These are phyloP conservation scores for Eclectus roratus DNA, from an alignment of 2,113 vertebrate species.

Conservation along the genomic window DNA sequence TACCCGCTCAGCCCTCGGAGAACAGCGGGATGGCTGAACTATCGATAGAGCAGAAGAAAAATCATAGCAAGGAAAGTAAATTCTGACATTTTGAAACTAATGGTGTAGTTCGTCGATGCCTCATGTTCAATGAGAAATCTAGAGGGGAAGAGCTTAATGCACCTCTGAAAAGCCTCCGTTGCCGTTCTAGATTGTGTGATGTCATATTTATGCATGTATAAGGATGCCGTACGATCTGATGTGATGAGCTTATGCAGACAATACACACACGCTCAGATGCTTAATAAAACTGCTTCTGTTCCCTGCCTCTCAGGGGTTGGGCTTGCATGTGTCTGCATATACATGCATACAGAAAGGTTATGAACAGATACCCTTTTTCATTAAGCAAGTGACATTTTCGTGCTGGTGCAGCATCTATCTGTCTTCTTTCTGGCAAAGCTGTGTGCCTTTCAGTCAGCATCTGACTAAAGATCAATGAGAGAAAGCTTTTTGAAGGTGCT, in stretches of 20 bases:
- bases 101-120: not conserved
- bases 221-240: not conserved
- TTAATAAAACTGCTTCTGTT: not conserved
- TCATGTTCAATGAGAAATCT: not conserved
- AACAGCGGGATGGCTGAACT: not conserved
- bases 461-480: constrained; percentile 84
- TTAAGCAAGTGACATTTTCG: constrained; percentile 76
- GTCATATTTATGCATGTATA: not conserved
- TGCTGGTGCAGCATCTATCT: constrained; percentile 77
- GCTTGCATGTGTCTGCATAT: not conserved
- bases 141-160: not conserved
- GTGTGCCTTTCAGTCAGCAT: constrained; percentile 78
- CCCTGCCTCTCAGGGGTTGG: not conserved
- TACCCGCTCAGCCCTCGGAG: not conserved
- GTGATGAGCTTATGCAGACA: not conserved
- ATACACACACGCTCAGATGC: not conserved
- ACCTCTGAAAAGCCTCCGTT: not conserved
- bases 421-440: constrained; percentile 79
- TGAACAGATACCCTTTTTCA: constrained; percentile 68
- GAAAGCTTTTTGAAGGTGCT: constrained; percentile 83
- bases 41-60: not conserved
- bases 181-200: not conserved
- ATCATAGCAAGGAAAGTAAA: constrained; percentile 7
- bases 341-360: constrained; percentile 29
- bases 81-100: constrained; percentile 6